Percentiles rank a stretch among this genome's conserved stretches.
phyloP scores from a whole-genome alignment of 2,113 vertebrate genomes.

The Orientallactaga bullata region DNA sequence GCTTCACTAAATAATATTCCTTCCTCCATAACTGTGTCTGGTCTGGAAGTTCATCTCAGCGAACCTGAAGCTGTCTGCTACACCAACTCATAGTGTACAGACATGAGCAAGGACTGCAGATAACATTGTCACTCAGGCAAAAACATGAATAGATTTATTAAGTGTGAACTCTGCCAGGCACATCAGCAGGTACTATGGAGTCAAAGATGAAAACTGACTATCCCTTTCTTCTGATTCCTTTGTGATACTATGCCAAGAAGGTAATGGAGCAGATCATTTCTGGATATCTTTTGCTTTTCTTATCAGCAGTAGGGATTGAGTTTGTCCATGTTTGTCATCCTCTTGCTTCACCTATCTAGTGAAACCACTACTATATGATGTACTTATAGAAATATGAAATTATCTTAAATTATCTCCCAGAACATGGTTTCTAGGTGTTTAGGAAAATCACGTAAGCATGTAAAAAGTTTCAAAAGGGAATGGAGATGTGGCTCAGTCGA shows the following conservation, averaged over 20 bases:
- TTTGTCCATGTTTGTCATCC: neutral
- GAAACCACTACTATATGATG: slow-evolving; percentile 2
- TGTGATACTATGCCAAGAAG: neutral
- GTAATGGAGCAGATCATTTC: neutral
- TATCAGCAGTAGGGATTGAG: neutral
- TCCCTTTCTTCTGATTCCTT: neutral
- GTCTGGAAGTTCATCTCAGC: too few species aligned
- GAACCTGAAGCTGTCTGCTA: too few species aligned
- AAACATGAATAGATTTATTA: neutral
- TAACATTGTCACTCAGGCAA: neutral
- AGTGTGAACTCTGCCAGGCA: neutral
- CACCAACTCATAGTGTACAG: neutral
- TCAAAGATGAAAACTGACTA: slow-evolving; percentile 12
- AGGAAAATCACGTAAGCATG: neutral
- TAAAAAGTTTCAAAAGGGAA: neutral
- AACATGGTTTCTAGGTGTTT: slow-evolving; percentile 24
- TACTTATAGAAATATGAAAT: neutral
- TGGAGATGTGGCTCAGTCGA: too few species aligned
- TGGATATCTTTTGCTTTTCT: neutral
- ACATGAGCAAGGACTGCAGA: neutral
- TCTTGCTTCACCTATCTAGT: accelerated
- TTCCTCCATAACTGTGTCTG: too few species aligned
- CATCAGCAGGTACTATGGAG: neutral
- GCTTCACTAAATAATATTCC: too few species aligned
- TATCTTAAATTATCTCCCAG: neutral